phyloP scores from a whole-genome alignment of 1,140 invertebrate genomes.

The Platyura marginata region DNA sequence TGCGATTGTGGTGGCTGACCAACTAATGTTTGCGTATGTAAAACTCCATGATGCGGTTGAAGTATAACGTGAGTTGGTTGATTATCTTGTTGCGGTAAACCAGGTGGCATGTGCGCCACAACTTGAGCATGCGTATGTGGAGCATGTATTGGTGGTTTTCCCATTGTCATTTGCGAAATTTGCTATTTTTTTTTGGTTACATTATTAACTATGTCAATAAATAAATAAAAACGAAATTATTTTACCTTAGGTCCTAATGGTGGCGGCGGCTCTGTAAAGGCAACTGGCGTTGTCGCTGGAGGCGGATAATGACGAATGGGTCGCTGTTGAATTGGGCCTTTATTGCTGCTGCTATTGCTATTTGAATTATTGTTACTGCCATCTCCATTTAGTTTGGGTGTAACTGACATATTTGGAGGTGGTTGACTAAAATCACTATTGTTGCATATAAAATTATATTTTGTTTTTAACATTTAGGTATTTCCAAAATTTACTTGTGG shows the following conservation, averaged over 20 bases:
- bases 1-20: slow-evolving; percentile 10
- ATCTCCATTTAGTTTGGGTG: slow-evolving; percentile 20
- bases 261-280: background rate
- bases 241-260: background rate
- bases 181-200: no score
- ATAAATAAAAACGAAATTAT: no score
- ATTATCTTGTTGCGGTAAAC: background rate
- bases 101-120: background rate
- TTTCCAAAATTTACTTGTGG: background rate
- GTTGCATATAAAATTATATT: no score
- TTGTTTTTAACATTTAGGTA: no score
- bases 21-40: slow-evolving; percentile 1
- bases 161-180: slow-evolving; percentile 6
- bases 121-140: background rate
- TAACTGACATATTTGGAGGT: background rate
- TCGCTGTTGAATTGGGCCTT: slow-evolving; percentile 13
- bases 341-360: slow-evolving; percentile 5
- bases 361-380: slow-evolving; percentile 8
- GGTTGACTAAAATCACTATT: background rate
- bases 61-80: background rate
- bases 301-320: slow-evolving; percentile 17
- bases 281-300: background rate
- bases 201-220: no score
- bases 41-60: slow-evolving; percentile 4
- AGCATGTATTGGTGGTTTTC: slow-evolving; percentile 11